Evolutionary conservation across 2,113 vertebrate species (phyloP), one percentile per base, ranked within the genome.

Genomic region (Hoplias malabaricus): DNA sequence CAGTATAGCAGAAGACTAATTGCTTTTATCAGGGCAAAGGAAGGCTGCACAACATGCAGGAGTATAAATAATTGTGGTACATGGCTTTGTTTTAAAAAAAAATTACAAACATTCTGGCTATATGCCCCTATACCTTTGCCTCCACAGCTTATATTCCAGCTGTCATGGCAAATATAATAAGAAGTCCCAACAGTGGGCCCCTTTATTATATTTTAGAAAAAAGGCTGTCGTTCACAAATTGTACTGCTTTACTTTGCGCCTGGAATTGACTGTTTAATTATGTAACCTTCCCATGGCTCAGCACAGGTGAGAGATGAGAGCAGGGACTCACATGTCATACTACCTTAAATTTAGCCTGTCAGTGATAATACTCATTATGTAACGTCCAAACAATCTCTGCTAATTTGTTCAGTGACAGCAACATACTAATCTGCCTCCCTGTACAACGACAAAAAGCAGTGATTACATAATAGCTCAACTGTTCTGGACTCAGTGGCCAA

Each of bases 191-290:
- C 19, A 29, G 27, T 61, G 62, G n/a, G n/a, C n/a, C n/a, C 43
- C 53, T 72, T 81, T 54, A n/a, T 67, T 4, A 12, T 36, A 46
- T 29, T 81, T 16, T 25, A 19, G 11, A 69, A 61, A 38, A 77
- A 77, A 59, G 29, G 23, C 21, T 27, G 31, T 63, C 57, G 27
- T 33, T 65, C 56, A 25, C 16, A 4, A 53, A 53, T 69, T 78
- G 42, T 23, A 23, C 70, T 42, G 21, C 33, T 9, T 27, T 62
- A 42, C 34, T 29, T 38, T 13, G 16, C 61, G 11, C 21, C 33
- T 19, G 14, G 62, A 54, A 79, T 59, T 66, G 59, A 50, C 31
- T 66, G 43, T 25, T 63, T 82, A 65, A 82, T 73, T 77, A 69
- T 62, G 40, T 23, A 71, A 33, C 23, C 46, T 67, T 61, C 73